Evolutionary conservation across 2,113 vertebrate species (phyloP).

Genomic region (Phylloscopus trochiloides): DNA sequence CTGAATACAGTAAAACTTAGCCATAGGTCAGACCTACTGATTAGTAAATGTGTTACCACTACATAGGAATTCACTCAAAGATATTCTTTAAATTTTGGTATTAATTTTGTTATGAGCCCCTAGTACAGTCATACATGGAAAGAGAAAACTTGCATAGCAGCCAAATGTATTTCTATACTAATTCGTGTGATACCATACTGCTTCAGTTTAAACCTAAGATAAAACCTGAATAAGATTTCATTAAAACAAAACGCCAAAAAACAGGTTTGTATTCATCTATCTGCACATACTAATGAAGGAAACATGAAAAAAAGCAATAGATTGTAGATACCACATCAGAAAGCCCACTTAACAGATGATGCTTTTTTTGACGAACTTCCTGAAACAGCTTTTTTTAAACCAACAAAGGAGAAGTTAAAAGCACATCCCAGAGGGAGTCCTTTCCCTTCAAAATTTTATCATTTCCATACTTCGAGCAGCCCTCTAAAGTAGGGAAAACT

Average conservation of each 20-base stretch:
- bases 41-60: not conserved
- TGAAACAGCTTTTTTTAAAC: not conserved
- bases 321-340: not conserved
- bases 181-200: not conserved
- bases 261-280: not conserved
- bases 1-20: not conserved
- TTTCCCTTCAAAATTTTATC: not conserved
- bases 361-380: not conserved
- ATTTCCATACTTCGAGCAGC: not conserved
- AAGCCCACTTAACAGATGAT: not conserved
- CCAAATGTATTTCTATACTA: not conserved
- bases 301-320: not conserved
- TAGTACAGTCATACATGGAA: not conserved
- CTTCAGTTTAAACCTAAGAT: not conserved
- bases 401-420: not conserved
- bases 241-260: fast-evolving
- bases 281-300: not conserved
- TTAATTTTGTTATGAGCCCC: not conserved
- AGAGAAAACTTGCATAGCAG: not conserved
- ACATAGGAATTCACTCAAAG: not conserved
- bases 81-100: not conserved
- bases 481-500: not conserved
- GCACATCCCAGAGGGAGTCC: not conserved
- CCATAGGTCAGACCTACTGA: not conserved
- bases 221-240: not conserved